Percentiles rank a stretch among this genome's conserved stretches.
phyloP scores from a whole-genome alignment of 2,113 vertebrate species.

The Trinectes maculatus region DNA sequence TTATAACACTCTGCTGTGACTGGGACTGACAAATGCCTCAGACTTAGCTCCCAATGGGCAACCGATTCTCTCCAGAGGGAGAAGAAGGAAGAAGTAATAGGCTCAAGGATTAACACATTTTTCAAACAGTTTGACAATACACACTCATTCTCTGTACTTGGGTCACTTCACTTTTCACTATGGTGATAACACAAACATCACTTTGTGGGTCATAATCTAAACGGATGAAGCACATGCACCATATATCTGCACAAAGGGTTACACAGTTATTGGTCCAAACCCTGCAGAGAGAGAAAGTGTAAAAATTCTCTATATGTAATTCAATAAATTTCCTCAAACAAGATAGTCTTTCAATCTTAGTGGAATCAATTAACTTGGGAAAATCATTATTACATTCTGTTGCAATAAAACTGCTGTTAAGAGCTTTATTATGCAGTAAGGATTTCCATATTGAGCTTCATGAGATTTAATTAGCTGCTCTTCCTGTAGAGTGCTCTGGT shows the following conservation, averaged over 20 bases:
- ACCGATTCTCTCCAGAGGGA: conserved; percentile 25
- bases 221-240: too few relatives aligned
- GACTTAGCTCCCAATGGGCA: conserved; percentile 22
- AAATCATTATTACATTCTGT: conserved; percentile 22
- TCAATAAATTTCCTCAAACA: conserved; percentile 12
- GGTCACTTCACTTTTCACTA: conserved; percentile 5
- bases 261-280: too few relatives aligned
- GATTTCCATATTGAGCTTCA: conserved; percentile 11
- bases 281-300: not conserved
- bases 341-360: conserved; percentile 15
- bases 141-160: not conserved
- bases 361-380: conserved; percentile 19
- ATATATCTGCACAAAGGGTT: too few relatives aligned
- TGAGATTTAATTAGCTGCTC: conserved; percentile 16
- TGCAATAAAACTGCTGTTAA: conserved; percentile 19
- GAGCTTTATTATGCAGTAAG: not conserved
- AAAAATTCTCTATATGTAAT: conserved; percentile 12
- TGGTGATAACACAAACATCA: too few relatives aligned
- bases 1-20: conserved; percentile 33
- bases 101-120: conserved; percentile 43
- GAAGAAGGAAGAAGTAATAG: conserved; percentile 31
- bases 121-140: conserved; percentile 40
- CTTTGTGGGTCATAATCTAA: too few relatives aligned
- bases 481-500: not conserved
- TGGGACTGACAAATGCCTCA: conserved; percentile 18